phyloP scores from a whole-genome alignment of 2,888 invertebrate species.

The Monoplex corrugatus region DNA sequence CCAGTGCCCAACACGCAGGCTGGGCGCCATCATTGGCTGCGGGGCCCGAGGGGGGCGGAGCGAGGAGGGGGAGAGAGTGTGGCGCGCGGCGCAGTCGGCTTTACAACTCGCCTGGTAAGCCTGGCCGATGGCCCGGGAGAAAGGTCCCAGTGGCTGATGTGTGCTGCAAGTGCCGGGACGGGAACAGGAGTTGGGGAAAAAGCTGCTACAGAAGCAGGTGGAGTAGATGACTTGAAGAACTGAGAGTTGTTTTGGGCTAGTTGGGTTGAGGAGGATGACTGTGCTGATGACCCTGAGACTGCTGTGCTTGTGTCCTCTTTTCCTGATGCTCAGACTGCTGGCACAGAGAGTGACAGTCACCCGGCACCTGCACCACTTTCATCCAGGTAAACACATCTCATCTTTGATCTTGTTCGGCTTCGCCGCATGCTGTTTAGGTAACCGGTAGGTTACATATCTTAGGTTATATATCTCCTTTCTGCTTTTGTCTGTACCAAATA shows the following conservation, averaged over 20 bases:
- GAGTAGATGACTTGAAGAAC: neutral
- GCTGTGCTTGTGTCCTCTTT: slow-evolving; percentile 56
- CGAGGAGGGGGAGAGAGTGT: slow-evolving; percentile 34
- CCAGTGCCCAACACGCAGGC: slow-evolving; percentile 1
- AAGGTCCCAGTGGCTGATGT: slow-evolving; percentile 17
- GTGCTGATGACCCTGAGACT: slow-evolving; percentile 62
- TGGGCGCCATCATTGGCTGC: slow-evolving; percentile 35
- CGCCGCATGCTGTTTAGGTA: too few species aligned
- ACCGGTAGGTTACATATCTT: too few species aligned
- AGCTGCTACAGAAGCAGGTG: slow-evolving; percentile 2
- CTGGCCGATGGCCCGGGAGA: neutral
- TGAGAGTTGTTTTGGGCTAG: neutral
- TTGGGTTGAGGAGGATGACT: slow-evolving; percentile 54
- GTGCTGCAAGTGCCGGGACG: neutral
- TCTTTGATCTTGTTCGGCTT: too few species aligned
- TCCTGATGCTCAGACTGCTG: slow-evolving; percentile 57
- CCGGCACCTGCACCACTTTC: slow-evolving; percentile 50
- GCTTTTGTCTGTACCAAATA: too few species aligned
- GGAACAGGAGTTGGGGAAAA: slow-evolving; percentile 14
- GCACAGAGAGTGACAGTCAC: slow-evolving; percentile 54
- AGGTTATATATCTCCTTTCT: too few species aligned
- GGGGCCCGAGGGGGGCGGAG: slow-evolving; percentile 35
- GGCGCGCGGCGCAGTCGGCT: neutral
- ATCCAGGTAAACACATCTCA: slow-evolving; percentile 3
- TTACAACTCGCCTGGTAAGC: neutral